Evolutionary conservation across 2,888 invertebrate species (phyloP), one percentile per base, ranked within the genome.

Genomic region (Girardia tigrina): DNA sequence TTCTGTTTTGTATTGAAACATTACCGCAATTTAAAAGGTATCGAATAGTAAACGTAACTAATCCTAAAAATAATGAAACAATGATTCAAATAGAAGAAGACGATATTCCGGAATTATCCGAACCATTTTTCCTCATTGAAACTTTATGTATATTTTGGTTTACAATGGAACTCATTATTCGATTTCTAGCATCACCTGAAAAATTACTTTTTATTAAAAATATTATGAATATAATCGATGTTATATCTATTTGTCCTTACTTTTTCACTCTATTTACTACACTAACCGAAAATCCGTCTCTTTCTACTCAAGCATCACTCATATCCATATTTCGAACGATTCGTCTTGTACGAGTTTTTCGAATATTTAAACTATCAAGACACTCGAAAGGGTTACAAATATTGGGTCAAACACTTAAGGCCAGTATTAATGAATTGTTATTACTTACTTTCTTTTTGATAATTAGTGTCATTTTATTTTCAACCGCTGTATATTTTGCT

Each of bases 351-450:
- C 81, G 86, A 36, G 80, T 86, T 29, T 80, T 84, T 28, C 78
- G 84, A 77, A 81, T 86, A 77, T 86, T 86, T 80, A 86, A 86
- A 79, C 81, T 86, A 73, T 84, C 84, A 73, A 85, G 85, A 79
- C 86, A 86, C 79, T 86, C 86, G 4, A 83, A 84, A 12, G 86
- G 86, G 20, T 81, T 86, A 26, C 86, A 86, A 80, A 85, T 86
- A 28, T 81, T 86, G 29, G 83, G 85, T 70, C 82, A 86, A 76
- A 86, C 86, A 6, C 86, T 86, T 81, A 81, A 82, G 78, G 85
- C 86, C 20, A 85, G 85, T 75, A 79, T 86, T 1, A 84, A 85
- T 79, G 86, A 85, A 28, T 81, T 86, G 75, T 81, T 82, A 42
- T 80, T 86, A 56, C 84, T 86, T 77, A 82, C 85, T 14, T 84